Percentiles rank a stretch among this genome's conserved stretches.
Conservation (phyloP, 2,113 vertebrate genomes). For the Calidris pygmaea region DNA sequence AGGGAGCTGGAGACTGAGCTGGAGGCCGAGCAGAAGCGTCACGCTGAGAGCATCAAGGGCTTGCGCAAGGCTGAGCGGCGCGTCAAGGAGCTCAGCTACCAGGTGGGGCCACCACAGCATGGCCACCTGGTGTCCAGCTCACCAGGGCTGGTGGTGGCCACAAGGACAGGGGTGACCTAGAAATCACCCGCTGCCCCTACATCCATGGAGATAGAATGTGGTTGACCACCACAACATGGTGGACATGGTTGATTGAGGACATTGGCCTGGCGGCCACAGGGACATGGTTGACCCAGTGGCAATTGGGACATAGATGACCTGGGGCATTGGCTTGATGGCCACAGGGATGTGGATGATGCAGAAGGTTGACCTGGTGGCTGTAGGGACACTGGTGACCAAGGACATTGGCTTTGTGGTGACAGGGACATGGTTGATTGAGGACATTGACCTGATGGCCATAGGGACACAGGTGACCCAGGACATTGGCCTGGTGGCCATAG, state of each 20-base stretch:
- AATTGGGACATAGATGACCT: background rate
- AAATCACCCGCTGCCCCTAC: background rate
- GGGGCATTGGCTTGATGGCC: too few relatives aligned
- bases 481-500: too few relatives aligned
- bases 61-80: slow-evolving; percentile 90
- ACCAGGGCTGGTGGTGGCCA: background rate
- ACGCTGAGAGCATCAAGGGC: slow-evolving; percentile 84
- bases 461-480: too few relatives aligned
- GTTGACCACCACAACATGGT: background rate
- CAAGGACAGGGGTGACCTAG: background rate
- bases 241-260: too few relatives aligned
- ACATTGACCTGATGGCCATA: too few relatives aligned
- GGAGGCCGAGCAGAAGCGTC: slow-evolving; percentile 86
- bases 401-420: too few relatives aligned
- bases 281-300: too few relatives aligned
- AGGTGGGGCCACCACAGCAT: slow-evolving; percentile 34
- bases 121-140: background rate
- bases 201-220: background rate
- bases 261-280: background rate
- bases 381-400: too few relatives aligned
- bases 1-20: slow-evolving; percentile 89
- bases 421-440: background rate
- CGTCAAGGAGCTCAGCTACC: slow-evolving; percentile 85
- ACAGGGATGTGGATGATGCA: background rate
- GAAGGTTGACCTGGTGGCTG: background rate